Percentiles rank a stretch among this genome's conserved stretches.
These are phyloP conservation scores for Anoplopoma fimbria DNA, from an alignment of 2,113 vertebrate genomes.

Conservation along the genomic window DNA sequence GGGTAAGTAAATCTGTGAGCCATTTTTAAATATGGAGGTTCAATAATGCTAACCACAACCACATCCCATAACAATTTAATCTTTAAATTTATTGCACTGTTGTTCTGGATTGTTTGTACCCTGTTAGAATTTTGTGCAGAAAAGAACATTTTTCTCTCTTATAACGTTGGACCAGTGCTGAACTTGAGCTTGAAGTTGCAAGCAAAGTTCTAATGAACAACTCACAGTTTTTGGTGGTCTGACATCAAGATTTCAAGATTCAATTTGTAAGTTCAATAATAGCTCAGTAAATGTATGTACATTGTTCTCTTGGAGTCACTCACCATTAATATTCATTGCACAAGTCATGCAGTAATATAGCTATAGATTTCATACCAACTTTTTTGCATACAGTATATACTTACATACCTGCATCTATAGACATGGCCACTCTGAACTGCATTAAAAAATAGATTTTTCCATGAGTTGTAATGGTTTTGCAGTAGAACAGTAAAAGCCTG, in stretches of 20 bases:
- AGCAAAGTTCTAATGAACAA: slow-evolving; percentile 12
- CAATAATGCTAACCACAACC: too few species aligned
- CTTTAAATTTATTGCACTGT: too few species aligned
- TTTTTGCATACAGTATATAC: not conserved
- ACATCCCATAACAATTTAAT: too few species aligned
- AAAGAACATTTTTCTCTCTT: not conserved
- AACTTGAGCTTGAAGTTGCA: too few species aligned
- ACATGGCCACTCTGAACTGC: not conserved
- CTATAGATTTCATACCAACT: not conserved
- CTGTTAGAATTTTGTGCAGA: not conserved
- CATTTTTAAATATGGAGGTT: too few species aligned
- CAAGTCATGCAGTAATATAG: not conserved
- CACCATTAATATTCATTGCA: not conserved
- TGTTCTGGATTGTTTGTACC: not conserved
- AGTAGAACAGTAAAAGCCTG: slow-evolving; percentile 20
- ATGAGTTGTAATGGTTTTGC: slow-evolving; percentile 1
- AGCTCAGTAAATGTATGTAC: not conserved
- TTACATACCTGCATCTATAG: not conserved
- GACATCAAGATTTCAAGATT: slow-evolving; percentile 3
- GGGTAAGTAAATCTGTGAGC: too few species aligned
- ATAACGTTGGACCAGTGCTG: not conserved
- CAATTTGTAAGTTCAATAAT: not conserved
- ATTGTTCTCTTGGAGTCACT: not conserved
- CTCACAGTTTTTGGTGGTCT: not conserved
- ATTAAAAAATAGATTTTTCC: not conserved